Evolutionary conservation across 2,113 vertebrate genomes (phyloP).

Genomic region (Pseudopodoces humilis): DNA sequence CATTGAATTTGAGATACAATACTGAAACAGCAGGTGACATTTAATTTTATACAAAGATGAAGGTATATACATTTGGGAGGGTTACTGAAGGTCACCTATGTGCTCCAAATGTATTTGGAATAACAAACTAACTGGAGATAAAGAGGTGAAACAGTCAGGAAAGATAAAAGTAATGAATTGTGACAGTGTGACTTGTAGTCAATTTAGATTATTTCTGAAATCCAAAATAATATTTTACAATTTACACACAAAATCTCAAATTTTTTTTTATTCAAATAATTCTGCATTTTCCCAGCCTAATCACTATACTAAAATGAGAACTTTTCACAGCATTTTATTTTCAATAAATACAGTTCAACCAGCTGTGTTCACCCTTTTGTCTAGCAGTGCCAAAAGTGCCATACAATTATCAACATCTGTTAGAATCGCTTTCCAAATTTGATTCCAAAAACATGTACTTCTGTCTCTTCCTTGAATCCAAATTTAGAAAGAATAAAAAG

Average conservation of each 20-base stretch:
- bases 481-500: conserved; percentile 20
- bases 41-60: not conserved
- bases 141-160: not conserved
- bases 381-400: not conserved
- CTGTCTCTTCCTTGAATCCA: conserved; percentile 22
- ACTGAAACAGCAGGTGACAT: not conserved
- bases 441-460: not conserved
- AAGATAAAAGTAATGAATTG: not conserved
- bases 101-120: not conserved
- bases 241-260: not conserved
- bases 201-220: conserved; percentile 34
- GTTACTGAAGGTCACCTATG: not conserved
- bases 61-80: not conserved
- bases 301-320: not conserved
- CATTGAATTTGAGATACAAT: not conserved
- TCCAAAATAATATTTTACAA: conserved; percentile 16
- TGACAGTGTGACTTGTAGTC: not conserved
- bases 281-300: not conserved
- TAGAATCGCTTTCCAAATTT: conserved; percentile 18
- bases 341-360: conserved; percentile 37
- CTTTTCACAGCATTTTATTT: conserved; percentile 31
- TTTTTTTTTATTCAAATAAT: not conserved
- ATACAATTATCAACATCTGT: conserved; percentile 43
- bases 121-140: not conserved
- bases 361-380: conserved; percentile 1